These are phyloP conservation scores for Eupelmus urozonus DNA, from an alignment of 2,888 invertebrate species.

Conservation along the genomic window DNA sequence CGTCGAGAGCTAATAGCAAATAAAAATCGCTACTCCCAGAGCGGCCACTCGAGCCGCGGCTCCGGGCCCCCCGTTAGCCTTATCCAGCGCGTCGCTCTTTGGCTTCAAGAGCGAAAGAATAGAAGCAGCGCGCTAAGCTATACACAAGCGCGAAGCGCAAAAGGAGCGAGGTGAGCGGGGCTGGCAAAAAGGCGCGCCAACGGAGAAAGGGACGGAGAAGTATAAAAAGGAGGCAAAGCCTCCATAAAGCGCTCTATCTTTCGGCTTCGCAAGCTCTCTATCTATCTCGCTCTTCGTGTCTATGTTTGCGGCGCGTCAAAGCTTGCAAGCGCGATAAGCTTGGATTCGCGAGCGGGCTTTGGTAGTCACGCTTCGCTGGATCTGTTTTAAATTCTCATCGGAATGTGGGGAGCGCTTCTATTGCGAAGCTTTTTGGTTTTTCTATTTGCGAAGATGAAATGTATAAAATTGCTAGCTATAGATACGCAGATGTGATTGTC, in stretches of 20 bases:
- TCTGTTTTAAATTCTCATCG: conserved; percentile 71
- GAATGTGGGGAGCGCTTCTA: no score
- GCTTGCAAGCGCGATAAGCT: conserved; percentile 56
- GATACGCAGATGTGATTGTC: no score
- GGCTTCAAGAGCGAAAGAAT: background rate
- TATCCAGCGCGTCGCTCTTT: background rate
- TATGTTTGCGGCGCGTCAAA: conserved; percentile 41
- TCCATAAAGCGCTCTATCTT: conserved; percentile 56
- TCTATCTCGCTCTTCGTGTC: no score
- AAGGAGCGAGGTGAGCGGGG: background rate
- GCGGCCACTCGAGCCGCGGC: background rate
- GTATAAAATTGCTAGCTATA: no score
- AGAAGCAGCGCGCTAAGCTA: background rate
- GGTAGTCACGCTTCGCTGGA: conserved; percentile 60
- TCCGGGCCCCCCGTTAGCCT: background rate
- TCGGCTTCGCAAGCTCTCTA: conserved; percentile 22
- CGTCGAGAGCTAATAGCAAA: background rate
- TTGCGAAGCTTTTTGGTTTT: no score
- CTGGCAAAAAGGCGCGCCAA: background rate
- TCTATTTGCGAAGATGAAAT: no score
- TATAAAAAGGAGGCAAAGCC: conserved; percentile 3
- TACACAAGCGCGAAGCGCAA: background rate
- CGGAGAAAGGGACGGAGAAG: background rate
- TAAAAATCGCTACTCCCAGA: background rate
- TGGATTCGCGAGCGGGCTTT: background rate